A percentile compares a stretch with the other conserved stretches of the same genome.
Conservation (phyloP, 2,797 vertebrate species). For the Melanotaenia parkinsoni region DNA sequence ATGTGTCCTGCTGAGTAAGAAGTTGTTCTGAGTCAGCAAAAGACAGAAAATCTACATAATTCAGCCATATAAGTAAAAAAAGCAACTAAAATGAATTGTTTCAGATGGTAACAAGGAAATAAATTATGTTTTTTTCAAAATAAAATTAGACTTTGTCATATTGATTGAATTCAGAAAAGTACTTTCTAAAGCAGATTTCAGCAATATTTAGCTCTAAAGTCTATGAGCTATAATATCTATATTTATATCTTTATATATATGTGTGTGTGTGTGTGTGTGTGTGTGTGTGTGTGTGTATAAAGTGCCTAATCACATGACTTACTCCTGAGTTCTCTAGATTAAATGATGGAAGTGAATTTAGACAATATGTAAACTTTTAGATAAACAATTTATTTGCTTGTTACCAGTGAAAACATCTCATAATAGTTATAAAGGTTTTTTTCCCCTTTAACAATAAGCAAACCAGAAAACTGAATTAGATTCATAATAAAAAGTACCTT, state of each 20-base stretch:
- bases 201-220: too few relatives aligned
- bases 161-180: neutral
- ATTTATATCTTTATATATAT: too few relatives aligned
- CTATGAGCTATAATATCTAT: too few relatives aligned
- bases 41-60: constrained; percentile 43
- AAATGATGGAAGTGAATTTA: too few relatives aligned
- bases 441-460: too few relatives aligned
- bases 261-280: too few relatives aligned
- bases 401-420: too few relatives aligned
- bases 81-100: neutral
- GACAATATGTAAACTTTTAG: neutral
- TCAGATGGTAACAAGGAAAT: neutral
- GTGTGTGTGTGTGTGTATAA: too few relatives aligned
- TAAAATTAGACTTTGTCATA: neutral
- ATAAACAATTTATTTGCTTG: neutral
- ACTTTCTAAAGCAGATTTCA: neutral
- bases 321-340: too few relatives aligned
- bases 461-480: too few relatives aligned
- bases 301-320: neutral
- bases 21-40: constrained; percentile 56
- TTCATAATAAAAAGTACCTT: too few relatives aligned
- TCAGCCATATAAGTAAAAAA: constrained; percentile 2
- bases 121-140: neutral
- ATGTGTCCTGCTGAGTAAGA: constrained; percentile 44
- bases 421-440: neutral